These are phyloP conservation scores for Zosterops lateralis DNA, from an alignment of 2,113 vertebrate genomes.

Conservation along the genomic window DNA sequence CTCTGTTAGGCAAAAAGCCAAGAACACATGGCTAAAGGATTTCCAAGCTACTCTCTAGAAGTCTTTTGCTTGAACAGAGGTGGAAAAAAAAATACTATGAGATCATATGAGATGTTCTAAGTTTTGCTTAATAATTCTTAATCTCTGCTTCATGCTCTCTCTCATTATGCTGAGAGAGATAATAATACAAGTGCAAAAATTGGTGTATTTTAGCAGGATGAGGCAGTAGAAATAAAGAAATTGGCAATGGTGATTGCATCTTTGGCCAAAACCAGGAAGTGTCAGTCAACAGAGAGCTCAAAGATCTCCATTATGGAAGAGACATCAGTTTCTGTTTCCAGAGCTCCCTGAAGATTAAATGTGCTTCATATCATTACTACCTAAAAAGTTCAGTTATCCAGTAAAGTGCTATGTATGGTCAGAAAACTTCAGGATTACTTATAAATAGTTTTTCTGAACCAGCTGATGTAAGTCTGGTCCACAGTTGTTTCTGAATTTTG, in stretches of 20 bases:
- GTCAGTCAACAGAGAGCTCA: background rate
- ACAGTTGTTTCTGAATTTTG: background rate
- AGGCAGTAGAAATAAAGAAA: background rate
- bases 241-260: background rate
- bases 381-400: background rate
- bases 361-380: background rate
- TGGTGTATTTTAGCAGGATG: background rate
- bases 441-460: background rate
- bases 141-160: background rate
- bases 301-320: background rate
- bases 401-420: background rate
- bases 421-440: background rate
- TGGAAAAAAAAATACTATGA: background rate
- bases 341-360: background rate
- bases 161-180: background rate
- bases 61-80: background rate
- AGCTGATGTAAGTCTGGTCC: background rate
- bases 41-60: background rate
- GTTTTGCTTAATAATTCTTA: background rate
- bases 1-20: constrained; percentile 26
- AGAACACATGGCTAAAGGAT: background rate
- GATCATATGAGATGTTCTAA: background rate
- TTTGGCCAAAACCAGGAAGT: background rate
- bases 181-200: background rate
- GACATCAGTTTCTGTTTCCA: background rate